Percentiles rank a stretch among this genome's conserved stretches.
Conservation (phyloP, 2,888 invertebrate genomes). For the Idaea dimidiata region DNA sequence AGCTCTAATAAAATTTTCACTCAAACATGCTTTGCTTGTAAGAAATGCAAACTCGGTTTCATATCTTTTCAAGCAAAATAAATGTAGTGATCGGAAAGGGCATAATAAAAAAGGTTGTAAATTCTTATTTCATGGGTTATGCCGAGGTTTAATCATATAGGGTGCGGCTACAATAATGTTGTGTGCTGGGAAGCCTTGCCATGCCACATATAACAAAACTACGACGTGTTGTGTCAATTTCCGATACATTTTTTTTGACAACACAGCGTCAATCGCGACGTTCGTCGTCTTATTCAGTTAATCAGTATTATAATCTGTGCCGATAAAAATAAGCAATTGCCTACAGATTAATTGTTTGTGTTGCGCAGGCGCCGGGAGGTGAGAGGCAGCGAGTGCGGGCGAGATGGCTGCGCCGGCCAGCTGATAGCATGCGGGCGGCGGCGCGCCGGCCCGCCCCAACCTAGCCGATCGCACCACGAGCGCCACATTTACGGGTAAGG, state of each 20-base stretch:
- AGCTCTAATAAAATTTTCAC: neutral
- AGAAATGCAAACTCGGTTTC: neutral
- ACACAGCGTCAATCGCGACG: no score
- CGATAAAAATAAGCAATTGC: no score
- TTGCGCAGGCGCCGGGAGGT: slow-evolving; percentile 67
- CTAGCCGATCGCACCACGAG: slow-evolving; percentile 73
- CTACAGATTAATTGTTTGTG: slow-evolving; percentile 11
- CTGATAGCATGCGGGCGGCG: slow-evolving; percentile 80
- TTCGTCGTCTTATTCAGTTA: no score
- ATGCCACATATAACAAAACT: no score
- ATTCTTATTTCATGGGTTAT: neutral
- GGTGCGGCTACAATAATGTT: no score
- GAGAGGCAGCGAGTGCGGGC: slow-evolving; percentile 64
- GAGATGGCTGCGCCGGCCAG: slow-evolving; percentile 73
- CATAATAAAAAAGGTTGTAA: neutral
- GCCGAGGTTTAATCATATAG: neutral
- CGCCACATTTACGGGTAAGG: slow-evolving; percentile 73
- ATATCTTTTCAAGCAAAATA: neutral
- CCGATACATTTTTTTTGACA: no score
- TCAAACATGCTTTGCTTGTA: neutral
- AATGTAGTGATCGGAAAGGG: no score
- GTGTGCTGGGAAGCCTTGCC: no score
- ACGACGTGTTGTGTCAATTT: no score
- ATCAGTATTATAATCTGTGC: no score
- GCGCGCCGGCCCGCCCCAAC: slow-evolving; percentile 77